These are phyloP conservation scores for Holothuria glaberrima DNA, from an alignment of 35 echinoderm and acorn worm species.

Conservation along the genomic window DNA sequence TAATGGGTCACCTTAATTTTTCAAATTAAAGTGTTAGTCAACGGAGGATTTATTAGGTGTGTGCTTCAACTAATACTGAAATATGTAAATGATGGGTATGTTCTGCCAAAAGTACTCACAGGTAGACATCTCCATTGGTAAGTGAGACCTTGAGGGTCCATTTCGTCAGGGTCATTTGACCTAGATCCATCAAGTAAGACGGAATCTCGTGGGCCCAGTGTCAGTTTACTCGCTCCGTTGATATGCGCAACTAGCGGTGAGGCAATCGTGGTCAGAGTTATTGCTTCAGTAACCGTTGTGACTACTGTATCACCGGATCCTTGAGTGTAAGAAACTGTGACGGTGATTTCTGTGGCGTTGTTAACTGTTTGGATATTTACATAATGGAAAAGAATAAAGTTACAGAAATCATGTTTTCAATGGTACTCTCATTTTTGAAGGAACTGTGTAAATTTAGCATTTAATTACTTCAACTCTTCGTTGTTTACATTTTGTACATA, in stretches of 20 bases:
- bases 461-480: too few relatives aligned
- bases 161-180: constrained; percentile 16
- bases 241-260: constrained; percentile 12
- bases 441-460: too few relatives aligned
- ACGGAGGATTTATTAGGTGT: too few relatives aligned
- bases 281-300: neutral
- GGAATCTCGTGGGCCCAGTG: neutral
- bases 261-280: neutral
- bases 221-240: neutral
- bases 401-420: too few relatives aligned
- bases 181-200: constrained; percentile 9
- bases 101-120: neutral
- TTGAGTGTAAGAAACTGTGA: neutral
- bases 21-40: too few relatives aligned
- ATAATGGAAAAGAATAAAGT: neutral
- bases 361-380: neutral
- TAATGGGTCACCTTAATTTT: too few relatives aligned
- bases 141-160: neutral
- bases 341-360: neutral
- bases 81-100: too few relatives aligned
- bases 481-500: too few relatives aligned
- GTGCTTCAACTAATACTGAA: too few relatives aligned
- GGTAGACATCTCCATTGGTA: constrained; percentile 1
- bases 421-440: neutral
- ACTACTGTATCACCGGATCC: neutral